These are phyloP conservation scores for Mimas tiliae DNA, from an alignment of 2,888 invertebrate species.

Conservation along the genomic window DNA sequence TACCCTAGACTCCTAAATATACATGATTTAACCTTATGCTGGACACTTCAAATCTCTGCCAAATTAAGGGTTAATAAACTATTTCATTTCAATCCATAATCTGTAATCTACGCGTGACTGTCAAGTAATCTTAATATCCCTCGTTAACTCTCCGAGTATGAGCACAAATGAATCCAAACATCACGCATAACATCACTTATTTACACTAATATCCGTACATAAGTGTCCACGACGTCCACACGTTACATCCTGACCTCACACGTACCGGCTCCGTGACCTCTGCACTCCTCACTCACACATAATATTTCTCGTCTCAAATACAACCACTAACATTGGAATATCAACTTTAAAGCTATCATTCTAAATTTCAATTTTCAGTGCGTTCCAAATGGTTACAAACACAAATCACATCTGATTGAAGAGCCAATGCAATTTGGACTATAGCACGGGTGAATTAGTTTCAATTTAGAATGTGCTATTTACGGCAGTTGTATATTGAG, in stretches of 20 bases:
- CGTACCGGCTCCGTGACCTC: slow-evolving; percentile 40
- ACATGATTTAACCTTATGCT: too few relatives aligned
- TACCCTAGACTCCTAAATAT: too few relatives aligned
- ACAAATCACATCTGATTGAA: slow-evolving; percentile 32
- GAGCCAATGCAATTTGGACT: neutral
- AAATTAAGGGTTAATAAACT: too few relatives aligned
- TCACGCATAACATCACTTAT: slow-evolving; percentile 6
- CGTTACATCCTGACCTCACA: slow-evolving; percentile 29
- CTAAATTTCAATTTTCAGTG: slow-evolving; percentile 32
- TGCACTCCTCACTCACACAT: slow-evolving; percentile 48
- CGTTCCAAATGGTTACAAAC: slow-evolving; percentile 37
- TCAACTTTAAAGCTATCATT: neutral
- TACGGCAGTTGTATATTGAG: neutral
- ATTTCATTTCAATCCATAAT: too few relatives aligned
- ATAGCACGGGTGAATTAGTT: neutral
- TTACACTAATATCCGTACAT: slow-evolving; percentile 12
- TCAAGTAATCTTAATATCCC: too few relatives aligned
- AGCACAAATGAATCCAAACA: too few relatives aligned
- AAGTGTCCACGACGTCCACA: slow-evolving; percentile 28
- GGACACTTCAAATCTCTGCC: too few relatives aligned
- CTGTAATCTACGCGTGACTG: too few relatives aligned
- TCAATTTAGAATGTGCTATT: neutral
- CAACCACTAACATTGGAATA: slow-evolving; percentile 27
- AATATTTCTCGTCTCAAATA: slow-evolving; percentile 49
- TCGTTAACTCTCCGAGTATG: too few relatives aligned